Base-by-base conservation (phyloP, 2,888 invertebrate species). In the Hirtodrosophila duncani region DNA sequence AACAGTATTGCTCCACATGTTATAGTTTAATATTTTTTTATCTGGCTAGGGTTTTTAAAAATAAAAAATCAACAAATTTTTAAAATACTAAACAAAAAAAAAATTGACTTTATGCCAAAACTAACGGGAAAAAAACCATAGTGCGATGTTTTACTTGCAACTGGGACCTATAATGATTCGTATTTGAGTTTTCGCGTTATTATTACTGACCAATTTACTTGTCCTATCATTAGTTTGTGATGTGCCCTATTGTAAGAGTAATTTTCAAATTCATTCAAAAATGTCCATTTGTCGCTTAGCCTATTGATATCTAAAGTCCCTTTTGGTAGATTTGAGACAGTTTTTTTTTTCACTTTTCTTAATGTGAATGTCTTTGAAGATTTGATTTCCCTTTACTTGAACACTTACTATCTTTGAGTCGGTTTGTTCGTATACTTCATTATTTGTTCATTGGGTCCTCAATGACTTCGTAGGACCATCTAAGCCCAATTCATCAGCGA, bases 351-450 rank as follows among this genome's bases (percentile, higher is more conserved):
- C 6, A 36, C 24, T 16, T 37, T 37, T 10, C 16, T 23, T 10
- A 36, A 14, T 2, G 36, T 36, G 13, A 36, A 36, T 9, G 9
- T 16, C 13, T 14, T 36, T 8, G 36, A n/a, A 6, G 17, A 24
- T 4, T 14, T 14, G 8, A 6, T 24, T 24, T 7, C 21, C 24
- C 7, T 16, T 37, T 3, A 37, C 24, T n/a, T 16, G 16, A 1
- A 37, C 14, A 6, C 37, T 26, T 7, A 37, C 37, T 16, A 10
- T 9, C 10, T 37, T 34, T 14, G 21, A 34, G 21, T 37, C 36
- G 3, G n/a, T n/a, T 14, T 37, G 34, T 23, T 34, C 14, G 11
- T 34, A 34, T 0, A 34, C 21, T 21, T 34, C 6, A 6, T n/a
- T 21, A 21, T 34, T 23, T 1, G 9, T 34, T 21, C 34, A 23